These are phyloP conservation scores for Hydropsyche betteni DNA, from an alignment of 2,888 invertebrate species.

Conservation along the genomic window DNA sequence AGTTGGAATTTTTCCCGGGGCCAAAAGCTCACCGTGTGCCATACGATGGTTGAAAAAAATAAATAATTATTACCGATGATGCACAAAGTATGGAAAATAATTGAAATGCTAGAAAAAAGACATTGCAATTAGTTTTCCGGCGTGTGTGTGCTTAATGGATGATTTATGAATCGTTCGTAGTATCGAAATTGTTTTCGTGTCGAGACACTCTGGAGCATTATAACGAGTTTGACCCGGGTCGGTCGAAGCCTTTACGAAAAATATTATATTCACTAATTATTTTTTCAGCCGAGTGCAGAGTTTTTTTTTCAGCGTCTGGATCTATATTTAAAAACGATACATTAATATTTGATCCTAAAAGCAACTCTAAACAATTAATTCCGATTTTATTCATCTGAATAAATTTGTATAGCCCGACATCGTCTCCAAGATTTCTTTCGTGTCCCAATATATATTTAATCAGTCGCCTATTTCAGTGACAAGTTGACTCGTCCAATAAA, in stretches of 20 bases:
- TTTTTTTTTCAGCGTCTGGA: no score
- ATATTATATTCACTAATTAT: slow-evolving; percentile 7
- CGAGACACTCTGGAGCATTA: slow-evolving; percentile 8
- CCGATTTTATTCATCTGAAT: no score
- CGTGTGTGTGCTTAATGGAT: slow-evolving; percentile 16
- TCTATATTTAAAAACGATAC: no score
- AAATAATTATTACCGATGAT: neutral
- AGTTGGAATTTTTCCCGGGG: neutral
- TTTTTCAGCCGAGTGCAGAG: neutral
- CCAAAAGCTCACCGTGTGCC: neutral
- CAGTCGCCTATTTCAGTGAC: no score
- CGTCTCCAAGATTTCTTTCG: no score
- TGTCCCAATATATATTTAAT: no score
- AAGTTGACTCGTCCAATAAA: slow-evolving; percentile 5
- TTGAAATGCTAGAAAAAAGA: slow-evolving; percentile 4
- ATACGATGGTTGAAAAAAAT: no score
- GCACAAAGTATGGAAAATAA: slow-evolving; percentile 11
- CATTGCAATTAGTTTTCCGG: slow-evolving; percentile 17
- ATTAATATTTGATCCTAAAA: no score
- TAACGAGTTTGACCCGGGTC: slow-evolving; percentile 27
- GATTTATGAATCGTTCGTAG: slow-evolving; percentile 23
- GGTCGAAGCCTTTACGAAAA: neutral
- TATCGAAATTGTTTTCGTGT: slow-evolving; percentile 23
- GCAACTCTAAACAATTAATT: no score
- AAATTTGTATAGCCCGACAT: no score